phyloP scores from a whole-genome alignment of 2,113 vertebrate species.

The Mormoops blainvillei region DNA sequence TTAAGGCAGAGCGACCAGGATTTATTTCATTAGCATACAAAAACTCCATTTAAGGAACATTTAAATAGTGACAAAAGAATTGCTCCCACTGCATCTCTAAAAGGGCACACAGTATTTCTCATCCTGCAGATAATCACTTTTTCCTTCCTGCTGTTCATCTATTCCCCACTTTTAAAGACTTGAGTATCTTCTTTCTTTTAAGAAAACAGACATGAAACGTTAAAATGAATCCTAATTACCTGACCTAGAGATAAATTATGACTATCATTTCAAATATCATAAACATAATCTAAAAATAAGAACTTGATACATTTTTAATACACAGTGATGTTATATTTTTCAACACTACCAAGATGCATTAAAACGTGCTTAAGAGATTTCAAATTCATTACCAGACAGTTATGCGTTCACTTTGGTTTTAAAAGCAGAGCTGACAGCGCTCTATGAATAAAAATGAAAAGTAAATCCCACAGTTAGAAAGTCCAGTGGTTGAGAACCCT shows the following conservation, averaged over 20 bases:
- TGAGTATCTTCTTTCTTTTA: neutral
- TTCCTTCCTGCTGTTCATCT: constrained; percentile 36
- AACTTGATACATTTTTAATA: neutral
- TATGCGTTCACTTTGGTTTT: constrained; percentile 67
- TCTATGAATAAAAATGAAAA: constrained; percentile 72
- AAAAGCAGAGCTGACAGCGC: constrained; percentile 38
- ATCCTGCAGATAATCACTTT: constrained; percentile 9
- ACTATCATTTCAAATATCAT: constrained; percentile 23
- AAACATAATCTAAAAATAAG: constrained; percentile 31
- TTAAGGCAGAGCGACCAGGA: constrained; percentile 28
- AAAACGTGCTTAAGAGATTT: constrained; percentile 57
- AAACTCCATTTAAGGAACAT: constrained; percentile 10
- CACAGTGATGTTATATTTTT: neutral
- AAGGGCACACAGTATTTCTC: constrained; percentile 52
- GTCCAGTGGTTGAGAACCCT: constrained; percentile 9
- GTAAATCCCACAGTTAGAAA: constrained; percentile 64
- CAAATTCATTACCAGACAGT: constrained; percentile 58
- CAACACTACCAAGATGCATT: neutral
- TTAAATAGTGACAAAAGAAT: constrained; percentile 13
- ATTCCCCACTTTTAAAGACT: constrained; percentile 36
- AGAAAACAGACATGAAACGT: constrained; percentile 14
- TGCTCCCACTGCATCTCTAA: constrained; percentile 41
- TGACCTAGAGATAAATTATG: neutral
- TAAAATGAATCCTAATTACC: constrained; percentile 41
- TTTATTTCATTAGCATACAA: constrained; percentile 46